Evolutionary conservation across 2,888 invertebrate species (phyloP).

Genomic region (Callyntrura sp.): DNA sequence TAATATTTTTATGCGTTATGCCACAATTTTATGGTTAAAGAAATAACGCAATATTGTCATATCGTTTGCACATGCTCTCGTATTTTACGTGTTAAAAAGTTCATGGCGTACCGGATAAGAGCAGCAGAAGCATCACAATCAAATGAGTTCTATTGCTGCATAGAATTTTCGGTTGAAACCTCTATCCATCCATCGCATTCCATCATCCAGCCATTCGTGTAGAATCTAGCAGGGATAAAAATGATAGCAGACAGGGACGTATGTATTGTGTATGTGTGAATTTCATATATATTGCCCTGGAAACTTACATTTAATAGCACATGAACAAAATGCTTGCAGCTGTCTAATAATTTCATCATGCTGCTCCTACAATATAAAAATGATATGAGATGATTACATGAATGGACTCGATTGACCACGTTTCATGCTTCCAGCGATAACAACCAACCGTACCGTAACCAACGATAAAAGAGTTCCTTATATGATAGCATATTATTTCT

Average conservation of each 20-base stretch:
- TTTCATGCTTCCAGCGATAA: constrained; percentile 41
- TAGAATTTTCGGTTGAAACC: too few relatives aligned
- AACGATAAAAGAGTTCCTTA: too few relatives aligned
- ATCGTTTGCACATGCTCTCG: background rate
- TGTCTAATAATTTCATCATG: constrained; percentile 24
- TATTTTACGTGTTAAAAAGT: background rate
- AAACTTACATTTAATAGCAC: background rate
- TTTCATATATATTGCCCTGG: background rate
- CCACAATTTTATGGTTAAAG: background rate
- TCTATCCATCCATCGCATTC: too few relatives aligned
- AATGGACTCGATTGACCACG: constrained; percentile 37
- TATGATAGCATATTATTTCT: too few relatives aligned
- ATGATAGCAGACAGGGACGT: too few relatives aligned
- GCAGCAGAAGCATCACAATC: too few relatives aligned
- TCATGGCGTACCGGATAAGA: too few relatives aligned
- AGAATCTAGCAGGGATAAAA: too few relatives aligned
- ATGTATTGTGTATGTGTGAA: too few relatives aligned
- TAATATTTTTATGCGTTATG: background rate
- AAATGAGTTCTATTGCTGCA: too few relatives aligned
- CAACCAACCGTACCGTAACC: background rate
- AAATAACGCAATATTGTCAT: background rate
- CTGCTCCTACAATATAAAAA: background rate
- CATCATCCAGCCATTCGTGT: too few relatives aligned
- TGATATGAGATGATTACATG: constrained; percentile 24
- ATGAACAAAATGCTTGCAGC: constrained; percentile 35